Evolutionary conservation across 2,888 invertebrate genomes (phyloP).

Genomic region (Cryptocephalus primarius): DNA sequence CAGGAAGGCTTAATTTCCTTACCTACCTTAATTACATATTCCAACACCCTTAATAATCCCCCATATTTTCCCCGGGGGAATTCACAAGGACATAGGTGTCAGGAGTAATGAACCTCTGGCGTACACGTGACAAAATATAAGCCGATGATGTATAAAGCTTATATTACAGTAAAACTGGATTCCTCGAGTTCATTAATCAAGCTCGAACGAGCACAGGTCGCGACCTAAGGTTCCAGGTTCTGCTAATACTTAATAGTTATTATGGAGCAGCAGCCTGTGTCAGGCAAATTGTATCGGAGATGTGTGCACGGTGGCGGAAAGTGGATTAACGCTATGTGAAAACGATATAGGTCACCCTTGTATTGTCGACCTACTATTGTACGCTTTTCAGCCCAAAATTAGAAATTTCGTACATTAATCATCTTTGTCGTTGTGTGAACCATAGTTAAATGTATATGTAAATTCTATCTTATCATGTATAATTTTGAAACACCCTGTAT

Average conservation of each 20-base stretch:
- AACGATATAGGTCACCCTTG: slow-evolving; percentile 6
- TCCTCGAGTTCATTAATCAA: slow-evolving; percentile 24
- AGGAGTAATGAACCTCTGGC: slow-evolving; percentile 18
- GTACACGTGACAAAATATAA: slow-evolving; percentile 22
- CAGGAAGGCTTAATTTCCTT: too few relatives aligned
- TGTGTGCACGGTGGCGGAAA: slow-evolving; percentile 2
- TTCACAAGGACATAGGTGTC: slow-evolving; percentile 10
- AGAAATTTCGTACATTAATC: too few relatives aligned
- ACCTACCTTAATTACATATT: too few relatives aligned
- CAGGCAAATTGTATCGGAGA: slow-evolving; percentile 15
- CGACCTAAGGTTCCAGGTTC: slow-evolving; percentile 16
- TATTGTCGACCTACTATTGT: background rate
- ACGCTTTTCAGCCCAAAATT: too few relatives aligned
- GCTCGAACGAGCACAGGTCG: slow-evolving; percentile 21
- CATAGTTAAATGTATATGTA: too few relatives aligned
- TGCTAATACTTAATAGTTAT: slow-evolving; percentile 18
- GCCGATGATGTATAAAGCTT: slow-evolving; percentile 25
- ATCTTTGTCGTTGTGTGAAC: too few relatives aligned
- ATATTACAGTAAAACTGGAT: slow-evolving; percentile 25
- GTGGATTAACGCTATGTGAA: slow-evolving; percentile 5
- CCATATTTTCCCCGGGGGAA: background rate
- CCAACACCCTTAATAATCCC: background rate
- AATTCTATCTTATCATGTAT: too few relatives aligned
- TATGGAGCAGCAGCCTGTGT: slow-evolving; percentile 10
- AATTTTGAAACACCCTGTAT: too few relatives aligned